phyloP scores from a whole-genome alignment of 2,797 vertebrate species.

The Lerista edwardsae region DNA sequence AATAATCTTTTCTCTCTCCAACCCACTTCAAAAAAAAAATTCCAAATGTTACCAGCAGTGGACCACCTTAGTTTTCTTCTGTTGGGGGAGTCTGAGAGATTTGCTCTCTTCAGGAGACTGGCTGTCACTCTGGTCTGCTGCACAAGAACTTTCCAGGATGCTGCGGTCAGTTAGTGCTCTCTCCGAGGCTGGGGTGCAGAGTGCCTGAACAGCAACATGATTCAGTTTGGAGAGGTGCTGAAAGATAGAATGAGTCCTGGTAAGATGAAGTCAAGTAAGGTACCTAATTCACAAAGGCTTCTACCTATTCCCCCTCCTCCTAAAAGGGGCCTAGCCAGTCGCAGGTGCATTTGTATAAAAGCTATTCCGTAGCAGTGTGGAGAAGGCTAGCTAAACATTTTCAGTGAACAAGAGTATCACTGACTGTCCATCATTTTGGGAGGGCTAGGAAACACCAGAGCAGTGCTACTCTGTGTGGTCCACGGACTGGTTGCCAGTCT shows the following conservation, averaged over 20 bases:
- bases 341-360: not conserved
- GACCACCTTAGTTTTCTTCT: conserved; percentile 84
- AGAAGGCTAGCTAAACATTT: not conserved
- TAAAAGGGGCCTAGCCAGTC: not conserved
- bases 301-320: not conserved
- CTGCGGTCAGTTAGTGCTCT: conserved; percentile 60
- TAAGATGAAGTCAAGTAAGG: not conserved
- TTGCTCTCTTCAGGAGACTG: conserved; percentile 76
- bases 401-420: not conserved
- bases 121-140: conserved; percentile 90
- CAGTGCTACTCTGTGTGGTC: no score
- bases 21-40: no score
- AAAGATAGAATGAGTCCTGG: conserved; percentile 30
- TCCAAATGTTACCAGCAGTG: not conserved
- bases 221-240: conserved; percentile 65
- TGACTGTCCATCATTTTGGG: not conserved
- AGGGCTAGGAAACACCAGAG: conserved; percentile 13
- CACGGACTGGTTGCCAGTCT: no score
- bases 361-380: not conserved
- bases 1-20: not conserved
- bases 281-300: not conserved
- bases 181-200: conserved; percentile 69
- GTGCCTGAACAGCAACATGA: conserved; percentile 57
- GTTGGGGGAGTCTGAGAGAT: conserved; percentile 62
- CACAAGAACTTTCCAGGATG: conserved; percentile 86